phyloP scores from a whole-genome alignment of 2,113 vertebrate genomes.

The Oreochromis niloticus region DNA sequence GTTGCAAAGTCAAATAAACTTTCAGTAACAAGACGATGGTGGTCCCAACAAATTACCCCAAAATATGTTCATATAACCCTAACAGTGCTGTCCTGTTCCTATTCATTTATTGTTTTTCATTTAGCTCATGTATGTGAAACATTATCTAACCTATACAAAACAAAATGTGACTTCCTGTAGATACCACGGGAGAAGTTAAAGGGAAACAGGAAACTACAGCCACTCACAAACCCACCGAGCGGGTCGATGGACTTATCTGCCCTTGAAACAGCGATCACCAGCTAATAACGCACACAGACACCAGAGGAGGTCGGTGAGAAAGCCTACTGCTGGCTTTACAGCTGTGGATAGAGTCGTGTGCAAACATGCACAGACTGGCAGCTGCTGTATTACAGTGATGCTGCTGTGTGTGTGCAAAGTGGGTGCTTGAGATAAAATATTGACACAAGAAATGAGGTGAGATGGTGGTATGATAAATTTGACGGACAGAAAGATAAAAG shows the following conservation, averaged over 20 bases:
- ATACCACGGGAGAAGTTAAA: neutral
- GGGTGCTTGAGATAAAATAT: neutral
- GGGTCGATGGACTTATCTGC: neutral
- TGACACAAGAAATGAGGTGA: neutral
- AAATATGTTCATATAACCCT: neutral
- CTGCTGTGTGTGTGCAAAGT: neutral
- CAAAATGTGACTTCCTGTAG: neutral
- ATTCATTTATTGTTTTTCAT: neutral
- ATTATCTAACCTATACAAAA: neutral
- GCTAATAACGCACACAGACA: neutral
- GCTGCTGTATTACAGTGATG: neutral
- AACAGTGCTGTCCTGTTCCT: neutral
- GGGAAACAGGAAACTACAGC: neutral
- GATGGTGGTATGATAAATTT: neutral
- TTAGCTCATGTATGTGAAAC: neutral
- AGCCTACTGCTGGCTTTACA: neutral
- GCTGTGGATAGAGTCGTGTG: neutral
- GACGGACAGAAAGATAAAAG: neutral
- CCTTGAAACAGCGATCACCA: neutral
- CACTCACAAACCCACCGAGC: neutral
- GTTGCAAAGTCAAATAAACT: neutral
- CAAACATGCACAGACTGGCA: neutral
- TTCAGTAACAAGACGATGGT: neutral
- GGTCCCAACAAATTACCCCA: neutral
- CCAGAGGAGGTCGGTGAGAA: neutral